phyloP scores from a whole-genome alignment of 23 tunicate species.

The Halocynthia roretzi region DNA sequence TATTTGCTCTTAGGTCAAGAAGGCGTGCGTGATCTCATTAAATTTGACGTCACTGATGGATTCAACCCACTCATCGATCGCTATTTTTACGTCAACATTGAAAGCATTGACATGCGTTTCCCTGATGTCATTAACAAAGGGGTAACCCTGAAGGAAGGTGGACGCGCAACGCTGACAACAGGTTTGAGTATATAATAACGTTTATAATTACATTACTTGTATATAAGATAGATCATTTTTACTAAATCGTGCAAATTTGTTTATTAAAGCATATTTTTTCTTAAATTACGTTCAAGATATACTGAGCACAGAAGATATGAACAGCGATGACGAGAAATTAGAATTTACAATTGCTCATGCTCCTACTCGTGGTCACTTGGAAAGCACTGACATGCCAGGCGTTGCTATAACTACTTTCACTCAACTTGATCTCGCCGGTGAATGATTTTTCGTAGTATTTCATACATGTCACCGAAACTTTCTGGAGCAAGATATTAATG shows the following conservation, averaged over 20 bases:
- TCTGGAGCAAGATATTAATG: too few species aligned
- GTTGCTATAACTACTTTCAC: slow-evolving; percentile 79
- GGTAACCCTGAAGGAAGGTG: slow-evolving; percentile 89
- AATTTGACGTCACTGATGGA: slow-evolving; percentile 98
- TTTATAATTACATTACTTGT: too few species aligned
- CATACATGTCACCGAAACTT: too few species aligned
- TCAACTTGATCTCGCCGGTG: slow-evolving; percentile 89
- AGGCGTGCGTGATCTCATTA: slow-evolving; percentile 90
- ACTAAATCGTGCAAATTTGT: neutral
- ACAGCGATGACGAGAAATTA: slow-evolving; percentile 81
- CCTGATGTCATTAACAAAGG: slow-evolving; percentile 96
- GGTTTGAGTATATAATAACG: slow-evolving; percentile 14
- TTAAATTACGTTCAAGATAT: slow-evolving; percentile 41
- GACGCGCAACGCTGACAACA: slow-evolving; percentile 88
- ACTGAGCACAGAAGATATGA: slow-evolving; percentile 84
- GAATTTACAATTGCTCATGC: slow-evolving; percentile 54
- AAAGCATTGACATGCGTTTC: slow-evolving; percentile 79
- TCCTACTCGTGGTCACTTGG: slow-evolving; percentile 84
- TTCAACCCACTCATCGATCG: slow-evolving; percentile 92
- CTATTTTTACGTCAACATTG: slow-evolving; percentile 90
- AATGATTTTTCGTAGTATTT: neutral
- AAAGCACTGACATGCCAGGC: slow-evolving; percentile 90
- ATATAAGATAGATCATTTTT: neutral
- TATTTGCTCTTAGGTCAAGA: slow-evolving; percentile 41
- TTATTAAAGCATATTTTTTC: neutral